Conservation (phyloP, 2,888 invertebrate genomes). For the Carpatolechia fugitivella region DNA sequence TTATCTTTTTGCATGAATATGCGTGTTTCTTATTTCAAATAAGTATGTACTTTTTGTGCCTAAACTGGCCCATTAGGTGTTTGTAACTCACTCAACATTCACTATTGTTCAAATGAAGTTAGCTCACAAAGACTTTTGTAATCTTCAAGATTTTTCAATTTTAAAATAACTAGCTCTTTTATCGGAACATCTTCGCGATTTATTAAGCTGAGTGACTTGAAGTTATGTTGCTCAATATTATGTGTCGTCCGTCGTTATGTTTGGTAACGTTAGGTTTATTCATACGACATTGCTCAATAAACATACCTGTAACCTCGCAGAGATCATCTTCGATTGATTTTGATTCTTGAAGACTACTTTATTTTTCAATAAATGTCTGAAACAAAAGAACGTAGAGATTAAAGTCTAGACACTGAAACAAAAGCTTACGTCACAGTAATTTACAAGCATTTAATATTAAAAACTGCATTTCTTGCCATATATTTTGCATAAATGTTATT, state of each 20-base stretch:
- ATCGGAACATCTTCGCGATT: constrained; percentile 58
- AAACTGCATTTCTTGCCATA: background rate
- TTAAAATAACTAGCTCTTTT: constrained; percentile 28
- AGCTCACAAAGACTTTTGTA: constrained; percentile 52
- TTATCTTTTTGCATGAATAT: background rate
- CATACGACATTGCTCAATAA: too few relatives aligned
- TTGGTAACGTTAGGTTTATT: constrained; percentile 9
- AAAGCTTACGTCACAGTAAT: background rate
- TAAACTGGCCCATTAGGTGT: constrained; percentile 44
- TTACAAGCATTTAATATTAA: background rate
- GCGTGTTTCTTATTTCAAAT: constrained; percentile 20
- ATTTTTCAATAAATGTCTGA: constrained; percentile 47
- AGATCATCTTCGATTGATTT: constrained; percentile 45
- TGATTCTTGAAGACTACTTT: constrained; percentile 39
- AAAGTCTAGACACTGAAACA: background rate
- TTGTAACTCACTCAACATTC: constrained; percentile 43
- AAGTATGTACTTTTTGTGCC: constrained; percentile 37
- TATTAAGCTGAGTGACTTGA: constrained; percentile 43
- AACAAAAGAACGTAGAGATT: constrained; percentile 39
- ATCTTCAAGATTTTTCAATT: constrained; percentile 49
- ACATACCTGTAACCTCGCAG: constrained; percentile 61
- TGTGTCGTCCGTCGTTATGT: background rate
- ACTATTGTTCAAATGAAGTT: constrained; percentile 61
- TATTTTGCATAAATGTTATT: constrained; percentile 31
- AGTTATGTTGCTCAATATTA: background rate